Evolutionary conservation across 2,113 vertebrate genomes (phyloP).

Genomic region (Nothocercus julius): DNA sequence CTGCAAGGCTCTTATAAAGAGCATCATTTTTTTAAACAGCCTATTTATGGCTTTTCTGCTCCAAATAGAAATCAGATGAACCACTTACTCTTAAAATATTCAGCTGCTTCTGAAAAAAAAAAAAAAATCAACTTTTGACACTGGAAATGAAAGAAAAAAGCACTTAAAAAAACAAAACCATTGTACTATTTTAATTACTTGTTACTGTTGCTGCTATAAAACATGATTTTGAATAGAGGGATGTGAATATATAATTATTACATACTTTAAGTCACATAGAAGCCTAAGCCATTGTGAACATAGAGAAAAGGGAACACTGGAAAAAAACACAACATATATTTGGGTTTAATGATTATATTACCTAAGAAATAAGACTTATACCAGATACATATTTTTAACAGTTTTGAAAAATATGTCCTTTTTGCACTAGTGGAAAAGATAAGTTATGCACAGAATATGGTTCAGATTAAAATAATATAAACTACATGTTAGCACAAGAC

Average conservation of each 20-base stretch:
- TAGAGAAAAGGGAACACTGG: not conserved
- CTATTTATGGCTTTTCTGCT: not conserved
- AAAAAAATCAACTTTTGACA: not conserved
- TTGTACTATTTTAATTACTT: not conserved
- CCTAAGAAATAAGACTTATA: not conserved
- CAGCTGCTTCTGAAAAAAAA: not conserved
- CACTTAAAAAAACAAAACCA: not conserved
- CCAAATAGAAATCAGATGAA: not conserved
- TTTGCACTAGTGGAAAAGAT: not conserved
- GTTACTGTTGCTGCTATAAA: not conserved
- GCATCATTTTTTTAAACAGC: not conserved
- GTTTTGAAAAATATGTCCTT: not conserved
- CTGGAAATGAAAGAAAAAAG: not conserved
- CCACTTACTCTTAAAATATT: not conserved
- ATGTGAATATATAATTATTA: not conserved
- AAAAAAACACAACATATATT: not conserved
- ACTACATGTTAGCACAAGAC: not conserved
- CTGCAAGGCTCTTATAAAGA: not conserved
- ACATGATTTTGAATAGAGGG: not conserved
- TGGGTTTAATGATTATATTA: not conserved
- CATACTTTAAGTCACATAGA: not conserved
- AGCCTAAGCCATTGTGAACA: not conserved
- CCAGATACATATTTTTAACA: not conserved
- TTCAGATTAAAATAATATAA: not conserved
- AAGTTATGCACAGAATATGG: not conserved